phyloP scores from a whole-genome alignment of 2,888 invertebrate species.

The Drosophila helvetica region DNA sequence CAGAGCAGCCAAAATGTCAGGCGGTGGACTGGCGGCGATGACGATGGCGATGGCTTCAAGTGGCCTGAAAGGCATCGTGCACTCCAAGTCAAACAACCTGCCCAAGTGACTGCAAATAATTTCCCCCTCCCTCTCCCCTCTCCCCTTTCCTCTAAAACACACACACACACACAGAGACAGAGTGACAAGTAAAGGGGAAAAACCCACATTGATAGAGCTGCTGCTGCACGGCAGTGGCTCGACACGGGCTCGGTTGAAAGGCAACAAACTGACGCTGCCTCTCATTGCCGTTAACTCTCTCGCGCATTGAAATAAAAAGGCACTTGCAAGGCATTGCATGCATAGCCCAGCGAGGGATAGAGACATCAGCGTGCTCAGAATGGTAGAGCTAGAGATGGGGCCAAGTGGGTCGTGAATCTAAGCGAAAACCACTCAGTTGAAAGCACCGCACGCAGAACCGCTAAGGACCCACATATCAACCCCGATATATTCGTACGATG shows the following conservation, averaged over 20 bases:
- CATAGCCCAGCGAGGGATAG: constrained; percentile 9
- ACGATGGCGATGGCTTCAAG: constrained; percentile 36
- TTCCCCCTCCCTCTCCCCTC: constrained; percentile 30
- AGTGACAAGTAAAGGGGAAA: neutral
- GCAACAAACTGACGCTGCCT: constrained; percentile 48
- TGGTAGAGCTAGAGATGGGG: constrained; percentile 24
- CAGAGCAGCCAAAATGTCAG: constrained; percentile 53
- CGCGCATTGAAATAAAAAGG: constrained; percentile 63
- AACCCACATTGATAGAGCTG: constrained; percentile 17
- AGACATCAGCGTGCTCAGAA: too few species aligned
- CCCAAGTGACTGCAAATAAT: constrained; percentile 64
- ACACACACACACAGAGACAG: constrained; percentile 1
- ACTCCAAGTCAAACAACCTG: constrained; percentile 54
- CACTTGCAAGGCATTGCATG: constrained; percentile 55
- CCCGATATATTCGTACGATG: too few species aligned
- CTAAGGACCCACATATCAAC: neutral
- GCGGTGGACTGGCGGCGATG: neutral
- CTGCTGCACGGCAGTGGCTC: constrained; percentile 31
- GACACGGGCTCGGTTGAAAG: constrained; percentile 24
- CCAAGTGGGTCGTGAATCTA: constrained; percentile 5
- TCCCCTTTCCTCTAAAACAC: neutral
- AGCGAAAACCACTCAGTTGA: neutral
- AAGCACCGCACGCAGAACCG: neutral
- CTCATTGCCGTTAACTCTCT: constrained; percentile 52
- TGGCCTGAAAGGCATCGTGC: constrained; percentile 38